phyloP scores from a whole-genome alignment of 2,888 invertebrate genomes.

The Aproaerema taeniolella region DNA sequence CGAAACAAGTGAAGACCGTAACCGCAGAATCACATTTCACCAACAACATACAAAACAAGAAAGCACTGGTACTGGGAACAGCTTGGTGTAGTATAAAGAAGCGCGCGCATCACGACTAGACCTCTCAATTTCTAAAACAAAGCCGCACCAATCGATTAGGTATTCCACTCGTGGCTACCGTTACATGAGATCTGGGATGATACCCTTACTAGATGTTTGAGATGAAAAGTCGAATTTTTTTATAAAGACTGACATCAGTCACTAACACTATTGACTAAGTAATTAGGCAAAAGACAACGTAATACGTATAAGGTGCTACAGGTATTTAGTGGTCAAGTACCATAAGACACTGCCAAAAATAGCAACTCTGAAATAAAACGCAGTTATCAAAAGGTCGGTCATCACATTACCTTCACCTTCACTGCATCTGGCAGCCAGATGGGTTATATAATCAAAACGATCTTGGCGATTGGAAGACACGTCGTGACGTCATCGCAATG shows the following conservation, averaged over 20 bases:
- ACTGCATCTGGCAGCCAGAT: conserved; percentile 2
- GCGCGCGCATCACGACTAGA: conserved; percentile 57
- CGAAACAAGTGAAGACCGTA: conserved; percentile 17
- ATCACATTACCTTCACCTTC: conserved; percentile 10
- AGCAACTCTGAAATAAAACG: no score
- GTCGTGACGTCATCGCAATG: no score
- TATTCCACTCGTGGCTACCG: conserved; percentile 62
- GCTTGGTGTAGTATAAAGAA: conserved; percentile 36
- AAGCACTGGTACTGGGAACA: no score
- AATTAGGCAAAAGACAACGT: no score
- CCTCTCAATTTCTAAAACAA: conserved; percentile 73
- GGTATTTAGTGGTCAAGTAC: no score
- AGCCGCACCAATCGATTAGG: conserved; percentile 56
- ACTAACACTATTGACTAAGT: no score
- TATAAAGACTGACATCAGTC: no score
- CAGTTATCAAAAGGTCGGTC: no score
- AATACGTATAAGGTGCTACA: no score
- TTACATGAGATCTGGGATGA: conserved; percentile 40
- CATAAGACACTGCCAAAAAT: no score
- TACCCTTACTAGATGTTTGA: conserved; percentile 34
- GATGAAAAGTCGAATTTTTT: neutral
- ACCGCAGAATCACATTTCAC: conserved; percentile 39
- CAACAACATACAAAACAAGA: conserved; percentile 9
- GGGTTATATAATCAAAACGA: conserved; percentile 4
- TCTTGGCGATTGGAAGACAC: neutral